Evolutionary conservation across 2,797 vertebrate genomes (phyloP), one percentile per base, ranked within the genome.

Genomic region (Gouania willdenowi): DNA sequence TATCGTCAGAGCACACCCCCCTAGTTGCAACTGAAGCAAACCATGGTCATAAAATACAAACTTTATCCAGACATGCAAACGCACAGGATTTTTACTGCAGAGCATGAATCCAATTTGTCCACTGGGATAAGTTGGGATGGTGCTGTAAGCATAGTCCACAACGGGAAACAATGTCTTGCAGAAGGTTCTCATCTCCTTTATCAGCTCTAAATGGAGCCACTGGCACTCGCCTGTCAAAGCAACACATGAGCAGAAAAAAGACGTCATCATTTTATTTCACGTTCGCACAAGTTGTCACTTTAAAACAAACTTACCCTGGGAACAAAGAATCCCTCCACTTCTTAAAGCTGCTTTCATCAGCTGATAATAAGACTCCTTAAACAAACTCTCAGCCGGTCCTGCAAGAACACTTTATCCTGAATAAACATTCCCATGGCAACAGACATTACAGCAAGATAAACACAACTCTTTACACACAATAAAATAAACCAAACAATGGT

Each of bases 31-130:
- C n/a, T n/a, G n/a, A n/a, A n/a, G n/a, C n/a, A n/a, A n/a, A n/a
- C n/a, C n/a, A n/a, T n/a, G n/a, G n/a, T n/a, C n/a, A n/a, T n/a
- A n/a, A n/a, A n/a, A n/a, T n/a, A n/a, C n/a, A n/a, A n/a, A n/a
- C n/a, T n/a, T n/a, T n/a, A n/a, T n/a, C n/a, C n/a, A n/a, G 44
- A 44, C 9, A 3, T 3, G 6, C n/a, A 42, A 31, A 77, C 92
- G 89, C 75, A 98, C 95, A 0, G 90, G 74, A 56, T 94, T 94
- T 86, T 95, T 98, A 89, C 97, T 98, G 86, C 95, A 98, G 27
- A 98, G 92, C 95, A 97, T 98, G 84, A 96, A 98, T 75, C 95
- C 95, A 4, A 99, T 99, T 85, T 98, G 97, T 33, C 96, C 94
- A 0, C 97, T 97, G 53, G 96, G 97, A 47, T 99, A 99, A 0